These are phyloP conservation scores for Petrocephalus schoutedeni DNA, from an alignment of 2,797 vertebrate genomes.

Conservation along the genomic window DNA sequence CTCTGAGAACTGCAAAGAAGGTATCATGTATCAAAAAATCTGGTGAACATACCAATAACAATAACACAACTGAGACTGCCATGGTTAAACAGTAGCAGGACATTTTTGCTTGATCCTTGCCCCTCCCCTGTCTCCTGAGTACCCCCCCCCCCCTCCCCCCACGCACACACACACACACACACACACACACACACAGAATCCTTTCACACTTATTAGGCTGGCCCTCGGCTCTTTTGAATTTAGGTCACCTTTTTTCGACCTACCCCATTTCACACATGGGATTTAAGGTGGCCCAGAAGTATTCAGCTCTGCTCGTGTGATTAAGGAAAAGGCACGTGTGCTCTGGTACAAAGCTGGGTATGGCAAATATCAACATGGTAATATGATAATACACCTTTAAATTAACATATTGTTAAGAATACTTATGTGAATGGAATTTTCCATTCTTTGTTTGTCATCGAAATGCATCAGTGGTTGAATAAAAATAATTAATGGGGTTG, in stretches of 20 bases:
- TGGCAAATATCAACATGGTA: not conserved
- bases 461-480: not conserved
- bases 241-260: slow-evolving; percentile 12
- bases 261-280: not conserved
- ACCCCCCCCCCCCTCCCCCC: too few species aligned
- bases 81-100: not conserved
- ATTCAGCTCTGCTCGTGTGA: not conserved
- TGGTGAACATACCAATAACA: not conserved
- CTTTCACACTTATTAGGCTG: not conserved
- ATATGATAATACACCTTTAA: not conserved
- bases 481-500: not conserved
- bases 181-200: slow-evolving; percentile 19
- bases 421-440: not conserved
- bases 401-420: not conserved
- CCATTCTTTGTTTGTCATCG: not conserved
- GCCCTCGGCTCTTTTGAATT: slow-evolving; percentile 30
- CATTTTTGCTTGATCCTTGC: not conserved
- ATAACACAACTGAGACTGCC: not conserved
- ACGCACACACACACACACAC: not conserved
- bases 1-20: not conserved
- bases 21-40: not conserved
- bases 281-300: slow-evolving; percentile 12
- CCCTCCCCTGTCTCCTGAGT: not conserved
- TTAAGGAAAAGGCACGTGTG: not conserved
- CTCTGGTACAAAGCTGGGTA: not conserved